Base-by-base conservation (phyloP, 2,113 vertebrate genomes). In the Rissa tridactyla region DNA sequence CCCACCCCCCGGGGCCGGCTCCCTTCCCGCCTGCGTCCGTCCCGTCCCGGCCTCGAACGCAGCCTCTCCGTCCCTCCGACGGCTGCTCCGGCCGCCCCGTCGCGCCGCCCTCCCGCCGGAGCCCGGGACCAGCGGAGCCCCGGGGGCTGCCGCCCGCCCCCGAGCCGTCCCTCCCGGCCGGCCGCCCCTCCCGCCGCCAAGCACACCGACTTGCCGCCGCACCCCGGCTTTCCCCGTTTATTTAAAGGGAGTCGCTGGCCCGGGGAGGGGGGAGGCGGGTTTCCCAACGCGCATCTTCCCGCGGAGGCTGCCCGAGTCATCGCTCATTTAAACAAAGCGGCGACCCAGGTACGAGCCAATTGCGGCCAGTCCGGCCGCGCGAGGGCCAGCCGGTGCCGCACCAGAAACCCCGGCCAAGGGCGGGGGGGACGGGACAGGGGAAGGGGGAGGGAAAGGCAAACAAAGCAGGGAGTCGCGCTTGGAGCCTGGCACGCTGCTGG, bases 271-370 rank as follows among this genome's bases (percentile, higher is more conserved):
- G 71, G 30, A 72, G 94, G 84, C 27, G 88, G 62, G 44, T 65
- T 95, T 76, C 77, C 81, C 76, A 60, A 54, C 22, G 68, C 82
- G 42, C 77, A 62, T 64, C 72, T 86, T 76, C 57, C 88, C 68
- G 81, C n/a, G 27, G 72, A 64, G 75, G 51, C 51, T 65, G 64
- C 40, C 75, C 34, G 30, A 61, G n/a, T 15, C 15, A 91, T 68
- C 58, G 64, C 68, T 86, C 83, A 15, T 75, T 88, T 75, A 61
- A 78, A 95, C 92, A 92, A 95, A 94, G 90, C 71, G 47, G 58
- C 18, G 57, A 18, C 49, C 21, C 80, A 94, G 94, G 96, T 93
- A 94, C n/a, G 16, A 86, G 76, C 66, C 80, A 16, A 7, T 36
- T 3, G 62, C 7, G 26, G 49, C 38, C 62, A 54, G 49, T 47